These are phyloP conservation scores for Oceanodroma tethys DNA, from an alignment of 2,113 vertebrate genomes.

Conservation along the genomic window DNA sequence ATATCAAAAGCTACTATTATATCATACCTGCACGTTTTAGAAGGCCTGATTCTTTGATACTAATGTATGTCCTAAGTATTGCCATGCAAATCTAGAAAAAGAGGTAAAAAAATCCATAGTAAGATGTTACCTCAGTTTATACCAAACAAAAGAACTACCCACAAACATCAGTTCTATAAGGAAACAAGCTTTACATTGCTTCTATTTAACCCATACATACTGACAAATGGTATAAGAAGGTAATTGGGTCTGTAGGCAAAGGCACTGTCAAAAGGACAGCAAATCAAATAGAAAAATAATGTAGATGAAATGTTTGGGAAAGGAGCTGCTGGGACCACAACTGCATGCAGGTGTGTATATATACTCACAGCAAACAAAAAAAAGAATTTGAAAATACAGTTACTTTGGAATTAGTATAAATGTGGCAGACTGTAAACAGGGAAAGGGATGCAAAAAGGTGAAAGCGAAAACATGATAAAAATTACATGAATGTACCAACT, in stretches of 20 bases:
- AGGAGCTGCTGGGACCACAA: background rate
- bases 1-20: background rate
- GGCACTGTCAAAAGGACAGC: background rate
- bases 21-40: constrained; percentile 86
- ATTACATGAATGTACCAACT: background rate
- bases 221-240: background rate
- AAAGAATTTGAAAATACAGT: background rate
- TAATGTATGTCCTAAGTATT: constrained; percentile 77
- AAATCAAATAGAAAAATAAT: background rate
- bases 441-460: background rate
- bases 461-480: background rate
- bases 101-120: background rate
- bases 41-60: constrained; percentile 66
- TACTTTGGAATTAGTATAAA: background rate
- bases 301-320: background rate
- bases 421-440: background rate
- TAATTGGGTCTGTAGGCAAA: background rate
- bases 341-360: background rate
- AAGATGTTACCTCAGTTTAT: background rate
- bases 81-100: constrained; percentile 83
- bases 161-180: background rate
- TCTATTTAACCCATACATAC: background rate
- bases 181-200: background rate
- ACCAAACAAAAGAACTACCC: background rate
- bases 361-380: background rate